phyloP scores from a whole-genome alignment of 2,888 invertebrate genomes.

The Mythimna lalbum region DNA sequence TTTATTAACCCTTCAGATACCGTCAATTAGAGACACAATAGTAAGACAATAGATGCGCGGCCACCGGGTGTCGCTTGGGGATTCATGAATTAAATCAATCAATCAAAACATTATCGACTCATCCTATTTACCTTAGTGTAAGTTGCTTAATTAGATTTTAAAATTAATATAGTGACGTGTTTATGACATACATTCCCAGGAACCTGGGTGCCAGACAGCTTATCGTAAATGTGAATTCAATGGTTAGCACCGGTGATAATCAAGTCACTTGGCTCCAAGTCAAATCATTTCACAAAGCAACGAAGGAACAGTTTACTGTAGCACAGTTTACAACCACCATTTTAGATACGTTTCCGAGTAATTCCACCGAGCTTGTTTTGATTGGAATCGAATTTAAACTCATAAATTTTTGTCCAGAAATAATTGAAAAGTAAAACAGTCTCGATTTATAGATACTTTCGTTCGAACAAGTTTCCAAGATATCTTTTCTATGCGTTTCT shows the following conservation, averaged over 20 bases:
- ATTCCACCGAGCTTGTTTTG: constrained; percentile 53
- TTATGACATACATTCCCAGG: constrained; percentile 38
- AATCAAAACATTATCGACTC: constrained; percentile 14
- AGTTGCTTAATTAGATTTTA: neutral
- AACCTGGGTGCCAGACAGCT: constrained; percentile 22
- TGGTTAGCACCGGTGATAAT: constrained; percentile 39
- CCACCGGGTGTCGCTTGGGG: no score
- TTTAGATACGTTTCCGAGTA: constrained; percentile 39
- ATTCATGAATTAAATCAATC: no score
- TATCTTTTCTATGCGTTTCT: constrained; percentile 44
- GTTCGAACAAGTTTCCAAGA: constrained; percentile 43
- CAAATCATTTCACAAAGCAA: constrained; percentile 46
- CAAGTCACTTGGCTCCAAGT: constrained; percentile 56
- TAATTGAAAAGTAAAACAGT: constrained; percentile 57
- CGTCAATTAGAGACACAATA: no score
- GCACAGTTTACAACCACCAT: constrained; percentile 35
- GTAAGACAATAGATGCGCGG: no score
- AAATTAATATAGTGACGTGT: constrained; percentile 18
- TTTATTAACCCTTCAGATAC: constrained; percentile 7
- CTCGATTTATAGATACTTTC: constrained; percentile 48
- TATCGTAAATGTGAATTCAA: constrained; percentile 40
- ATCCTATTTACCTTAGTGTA: constrained; percentile 17
- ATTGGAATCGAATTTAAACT: constrained; percentile 52
- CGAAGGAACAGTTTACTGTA: constrained; percentile 30
- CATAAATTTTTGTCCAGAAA: constrained; percentile 53